Percentiles rank a stretch among this genome's conserved stretches.
phyloP scores from a whole-genome alignment of 2,888 invertebrate species.

The Lordiphosa andalusiaca region DNA sequence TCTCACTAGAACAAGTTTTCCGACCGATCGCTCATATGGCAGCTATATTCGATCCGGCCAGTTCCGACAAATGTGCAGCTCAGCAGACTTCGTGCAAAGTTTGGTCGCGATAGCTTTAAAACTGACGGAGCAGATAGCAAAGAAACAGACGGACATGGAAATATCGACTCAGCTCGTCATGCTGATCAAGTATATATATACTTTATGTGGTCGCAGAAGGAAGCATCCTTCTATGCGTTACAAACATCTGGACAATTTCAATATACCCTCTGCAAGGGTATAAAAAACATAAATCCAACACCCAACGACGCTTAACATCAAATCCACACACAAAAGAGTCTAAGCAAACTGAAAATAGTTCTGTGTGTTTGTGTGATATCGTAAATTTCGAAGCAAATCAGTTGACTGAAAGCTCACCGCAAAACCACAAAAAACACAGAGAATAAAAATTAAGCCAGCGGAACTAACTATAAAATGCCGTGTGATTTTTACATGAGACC shows the following conservation, averaged over 20 bases:
- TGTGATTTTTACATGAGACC: constrained; percentile 33
- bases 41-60: too few relatives aligned
- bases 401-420: constrained; percentile 24
- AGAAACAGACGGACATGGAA: too few relatives aligned
- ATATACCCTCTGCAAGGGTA: too few relatives aligned
- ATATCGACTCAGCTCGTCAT: too few relatives aligned
- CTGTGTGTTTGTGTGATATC: constrained; percentile 9
- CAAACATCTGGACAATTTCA: not conserved
- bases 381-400: constrained; percentile 20
- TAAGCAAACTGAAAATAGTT: not conserved
- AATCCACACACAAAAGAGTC: constrained; percentile 4
- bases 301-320: constrained; percentile 29
- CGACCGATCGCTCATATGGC: too few relatives aligned
- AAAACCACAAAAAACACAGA: constrained; percentile 19
- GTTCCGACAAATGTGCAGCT: too few relatives aligned
- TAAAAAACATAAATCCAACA: constrained; percentile 19
- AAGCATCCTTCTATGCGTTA: not conserved
- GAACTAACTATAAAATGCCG: constrained; percentile 17
- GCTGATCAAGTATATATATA: too few relatives aligned
- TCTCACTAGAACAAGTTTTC: too few relatives aligned
- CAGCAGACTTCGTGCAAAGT: too few relatives aligned
- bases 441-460: constrained; percentile 18
- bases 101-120: too few relatives aligned
- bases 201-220: too few relatives aligned
- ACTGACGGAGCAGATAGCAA: too few relatives aligned